Evolutionary conservation across 2,888 invertebrate genomes (phyloP).

Genomic region (Seira sanloemensis): DNA sequence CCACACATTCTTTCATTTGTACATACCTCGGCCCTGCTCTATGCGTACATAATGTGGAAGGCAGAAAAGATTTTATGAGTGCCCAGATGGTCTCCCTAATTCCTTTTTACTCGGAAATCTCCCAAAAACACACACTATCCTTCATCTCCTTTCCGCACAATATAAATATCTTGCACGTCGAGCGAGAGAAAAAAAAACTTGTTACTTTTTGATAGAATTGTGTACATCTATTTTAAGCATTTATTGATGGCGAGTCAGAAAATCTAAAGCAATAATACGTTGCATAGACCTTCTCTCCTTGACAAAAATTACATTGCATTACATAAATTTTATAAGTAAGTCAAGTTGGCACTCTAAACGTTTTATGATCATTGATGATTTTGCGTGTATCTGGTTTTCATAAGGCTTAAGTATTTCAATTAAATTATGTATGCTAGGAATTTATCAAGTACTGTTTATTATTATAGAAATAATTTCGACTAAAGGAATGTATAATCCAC

Average conservation of each 20-base stretch:
- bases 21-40: not conserved
- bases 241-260: not conserved
- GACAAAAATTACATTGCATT: too few species aligned
- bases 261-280: too few species aligned
- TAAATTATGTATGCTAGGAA: too few species aligned
- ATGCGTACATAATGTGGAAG: slow-evolving; percentile 34
- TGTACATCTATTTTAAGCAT: not conserved
- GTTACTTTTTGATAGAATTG: not conserved
- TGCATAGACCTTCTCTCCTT: too few species aligned
- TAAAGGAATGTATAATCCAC: too few species aligned
- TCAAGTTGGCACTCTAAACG: too few species aligned
- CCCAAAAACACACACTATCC: not conserved
- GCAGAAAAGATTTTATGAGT: slow-evolving; percentile 48
- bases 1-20: slow-evolving; percentile 24
- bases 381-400: too few species aligned
- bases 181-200: not conserved
- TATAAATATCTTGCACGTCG: not conserved
- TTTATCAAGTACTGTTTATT: too few species aligned
- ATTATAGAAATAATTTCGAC: too few species aligned
- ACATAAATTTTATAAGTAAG: too few species aligned
- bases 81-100: slow-evolving; percentile 59
- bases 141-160: slow-evolving; percentile 17
- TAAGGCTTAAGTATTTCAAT: too few species aligned
- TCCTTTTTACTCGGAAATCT: not conserved
- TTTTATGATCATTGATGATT: too few species aligned